A percentile compares a stretch with the other conserved stretches of the same genome.
Evolutionary conservation across 2,888 invertebrate genomes (phyloP).

Genomic region (Alentia gelatinosa): DNA sequence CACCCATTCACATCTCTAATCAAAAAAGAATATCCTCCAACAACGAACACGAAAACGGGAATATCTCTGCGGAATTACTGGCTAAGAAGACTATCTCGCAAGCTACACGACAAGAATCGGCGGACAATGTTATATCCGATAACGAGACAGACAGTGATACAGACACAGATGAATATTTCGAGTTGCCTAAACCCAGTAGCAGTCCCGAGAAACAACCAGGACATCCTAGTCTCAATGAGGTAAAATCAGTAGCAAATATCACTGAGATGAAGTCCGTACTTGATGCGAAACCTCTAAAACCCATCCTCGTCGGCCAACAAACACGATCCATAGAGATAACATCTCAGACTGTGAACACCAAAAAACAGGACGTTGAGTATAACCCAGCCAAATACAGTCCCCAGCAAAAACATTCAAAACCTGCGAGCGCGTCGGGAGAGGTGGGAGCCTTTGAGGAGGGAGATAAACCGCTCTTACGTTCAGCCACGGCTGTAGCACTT

Average conservation of each 20-base stretch:
- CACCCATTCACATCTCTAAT: neutral
- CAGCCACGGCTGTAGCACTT: neutral
- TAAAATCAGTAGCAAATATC: neutral
- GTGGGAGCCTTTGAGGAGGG: neutral
- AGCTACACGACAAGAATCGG: neutral
- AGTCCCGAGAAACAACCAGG: neutral
- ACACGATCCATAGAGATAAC: neutral
- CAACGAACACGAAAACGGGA: neutral
- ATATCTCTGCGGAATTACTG: neutral
- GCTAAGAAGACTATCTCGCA: neutral
- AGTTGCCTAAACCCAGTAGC: neutral
- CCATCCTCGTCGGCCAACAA: neutral
- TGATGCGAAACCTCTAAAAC: neutral
- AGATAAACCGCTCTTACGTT: neutral
- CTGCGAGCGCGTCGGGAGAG: neutral
- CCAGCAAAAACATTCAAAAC: neutral
- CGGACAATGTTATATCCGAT: neutral
- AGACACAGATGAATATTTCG: conserved; percentile 42
- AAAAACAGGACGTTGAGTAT: neutral
- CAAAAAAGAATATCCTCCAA: neutral
- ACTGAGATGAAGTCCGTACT: neutral
- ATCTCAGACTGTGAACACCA: neutral
- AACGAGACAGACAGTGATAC: neutral
- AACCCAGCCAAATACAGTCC: conserved; percentile 40
- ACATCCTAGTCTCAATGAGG: neutral